Evolutionary conservation across 2,797 vertebrate species (phyloP).

Genomic region (Eospalax fontanierii): DNA sequence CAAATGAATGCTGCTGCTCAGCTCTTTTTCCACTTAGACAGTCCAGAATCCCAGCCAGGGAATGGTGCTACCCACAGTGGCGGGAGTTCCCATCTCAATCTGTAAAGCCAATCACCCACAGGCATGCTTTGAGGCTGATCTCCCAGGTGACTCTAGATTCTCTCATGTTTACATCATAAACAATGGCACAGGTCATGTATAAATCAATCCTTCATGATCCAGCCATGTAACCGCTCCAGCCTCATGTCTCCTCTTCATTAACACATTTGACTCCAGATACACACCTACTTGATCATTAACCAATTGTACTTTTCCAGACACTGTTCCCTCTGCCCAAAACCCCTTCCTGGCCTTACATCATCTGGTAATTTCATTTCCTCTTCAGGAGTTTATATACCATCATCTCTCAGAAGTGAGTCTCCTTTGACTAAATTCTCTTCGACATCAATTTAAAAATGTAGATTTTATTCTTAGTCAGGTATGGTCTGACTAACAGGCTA

Average conservation of each 20-base stretch:
- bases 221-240: not conserved
- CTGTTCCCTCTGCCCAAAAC: not conserved
- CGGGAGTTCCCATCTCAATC: not conserved
- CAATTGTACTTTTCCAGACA: slow-evolving; percentile 11
- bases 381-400: not conserved
- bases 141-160: not conserved
- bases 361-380: not conserved
- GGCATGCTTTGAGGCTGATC: not conserved
- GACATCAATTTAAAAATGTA: not conserved
- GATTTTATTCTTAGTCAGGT: slow-evolving; percentile 1
- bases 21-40: not conserved
- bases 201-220: not conserved
- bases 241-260: not conserved
- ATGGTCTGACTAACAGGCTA: not conserved
- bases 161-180: not conserved
- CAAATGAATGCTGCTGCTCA: not conserved
- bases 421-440: not conserved
- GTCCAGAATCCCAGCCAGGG: not conserved
- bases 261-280: not conserved
- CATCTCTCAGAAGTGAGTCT: not conserved
- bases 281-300: not conserved
- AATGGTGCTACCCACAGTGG: not conserved
- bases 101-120: not conserved
- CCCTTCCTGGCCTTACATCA: not conserved
- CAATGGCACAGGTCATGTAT: not conserved